Conservation (phyloP, 2,888 invertebrate genomes). For the Xestia rhomboidea region DNA sequence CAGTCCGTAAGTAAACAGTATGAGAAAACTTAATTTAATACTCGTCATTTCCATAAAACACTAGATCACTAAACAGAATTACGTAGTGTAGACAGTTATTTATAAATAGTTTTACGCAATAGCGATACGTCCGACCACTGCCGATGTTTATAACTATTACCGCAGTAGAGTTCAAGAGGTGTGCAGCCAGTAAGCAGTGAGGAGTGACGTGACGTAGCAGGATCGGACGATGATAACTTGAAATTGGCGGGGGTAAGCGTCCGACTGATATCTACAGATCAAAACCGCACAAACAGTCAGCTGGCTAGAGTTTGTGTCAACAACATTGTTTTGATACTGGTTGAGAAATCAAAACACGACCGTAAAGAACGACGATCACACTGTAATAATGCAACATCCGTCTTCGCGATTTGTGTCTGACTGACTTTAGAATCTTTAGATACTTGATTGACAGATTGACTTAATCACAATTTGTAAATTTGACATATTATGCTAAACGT, state of each 20-base stretch:
- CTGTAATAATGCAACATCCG: background rate
- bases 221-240: constrained; percentile 70
- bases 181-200: constrained; percentile 68
- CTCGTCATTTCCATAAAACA: constrained; percentile 74
- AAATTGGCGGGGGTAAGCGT: constrained; percentile 68
- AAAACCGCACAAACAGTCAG: constrained; percentile 64
- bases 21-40: constrained; percentile 74
- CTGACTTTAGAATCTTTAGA: no score
- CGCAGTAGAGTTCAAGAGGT: constrained; percentile 51
- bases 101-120: constrained; percentile 42
- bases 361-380: constrained; percentile 2
- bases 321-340: constrained; percentile 59
- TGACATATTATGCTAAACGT: constrained; percentile 1
- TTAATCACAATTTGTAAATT: background rate
- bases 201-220: constrained; percentile 70
- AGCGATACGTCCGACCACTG: constrained; percentile 48
- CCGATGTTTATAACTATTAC: constrained; percentile 44
- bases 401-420: background rate
- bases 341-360: constrained; percentile 38
- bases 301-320: constrained; percentile 65
- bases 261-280: constrained; percentile 70
- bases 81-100: constrained; percentile 36
- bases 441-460: background rate
- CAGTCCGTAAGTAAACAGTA: constrained; percentile 78
- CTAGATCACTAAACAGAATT: constrained; percentile 22